Percentiles rank a stretch among this genome's conserved stretches.
Evolutionary conservation across 2,888 invertebrate species (phyloP).

Genomic region (Xiphydria camelus): DNA sequence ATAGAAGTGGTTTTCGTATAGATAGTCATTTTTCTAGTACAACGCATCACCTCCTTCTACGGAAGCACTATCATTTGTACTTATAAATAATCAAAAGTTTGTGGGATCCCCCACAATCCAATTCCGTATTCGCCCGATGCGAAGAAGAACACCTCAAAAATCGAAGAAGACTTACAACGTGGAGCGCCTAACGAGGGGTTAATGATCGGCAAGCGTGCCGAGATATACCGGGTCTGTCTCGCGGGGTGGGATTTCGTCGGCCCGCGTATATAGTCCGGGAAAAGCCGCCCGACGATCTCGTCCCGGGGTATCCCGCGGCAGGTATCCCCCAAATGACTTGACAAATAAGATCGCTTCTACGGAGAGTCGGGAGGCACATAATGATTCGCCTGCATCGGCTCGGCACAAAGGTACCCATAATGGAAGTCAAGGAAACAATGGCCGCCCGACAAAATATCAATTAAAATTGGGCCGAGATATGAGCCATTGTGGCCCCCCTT

Average conservation of each 20-base stretch:
- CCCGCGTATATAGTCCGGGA: too few relatives aligned
- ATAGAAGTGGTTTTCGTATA: too few relatives aligned
- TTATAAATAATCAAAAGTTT: too few relatives aligned
- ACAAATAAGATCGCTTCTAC: constrained; percentile 29
- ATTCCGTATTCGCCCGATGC: too few relatives aligned
- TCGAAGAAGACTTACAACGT: too few relatives aligned
- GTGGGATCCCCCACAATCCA: too few relatives aligned
- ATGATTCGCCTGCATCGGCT: constrained; percentile 39
- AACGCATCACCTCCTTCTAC: too few relatives aligned
- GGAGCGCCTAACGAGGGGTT: neutral
- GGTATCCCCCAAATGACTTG: constrained; percentile 42
- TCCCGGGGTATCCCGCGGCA: constrained; percentile 11
- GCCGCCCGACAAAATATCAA: constrained; percentile 41
- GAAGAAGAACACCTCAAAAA: too few relatives aligned
- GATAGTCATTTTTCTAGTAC: too few relatives aligned
- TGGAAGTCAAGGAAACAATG: constrained; percentile 32
- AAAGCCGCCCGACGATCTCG: too few relatives aligned
- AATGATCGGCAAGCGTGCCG: neutral
- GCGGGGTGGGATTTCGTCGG: too few relatives aligned
- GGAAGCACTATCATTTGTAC: too few relatives aligned
- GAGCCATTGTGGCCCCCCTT: neutral
- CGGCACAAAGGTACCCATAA: constrained; percentile 35
- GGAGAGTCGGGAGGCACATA: constrained; percentile 28
- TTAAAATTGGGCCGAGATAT: constrained; percentile 33
- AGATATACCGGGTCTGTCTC: neutral